Base-by-base conservation (phyloP, 2,797 vertebrate genomes). In the Acanthornis magna region DNA sequence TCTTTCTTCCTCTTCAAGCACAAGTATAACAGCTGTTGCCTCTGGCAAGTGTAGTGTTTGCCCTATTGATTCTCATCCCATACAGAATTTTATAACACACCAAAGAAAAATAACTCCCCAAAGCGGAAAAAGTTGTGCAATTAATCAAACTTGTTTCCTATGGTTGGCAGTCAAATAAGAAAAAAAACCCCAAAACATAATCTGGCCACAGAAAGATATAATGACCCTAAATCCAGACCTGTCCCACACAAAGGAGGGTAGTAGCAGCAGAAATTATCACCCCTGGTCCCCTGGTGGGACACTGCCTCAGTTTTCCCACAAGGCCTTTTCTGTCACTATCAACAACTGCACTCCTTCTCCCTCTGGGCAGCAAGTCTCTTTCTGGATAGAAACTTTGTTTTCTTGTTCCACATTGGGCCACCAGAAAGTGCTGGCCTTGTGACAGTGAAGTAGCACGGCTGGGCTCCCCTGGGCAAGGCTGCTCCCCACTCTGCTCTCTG, bases 381-480 rank as follows among this genome's bases (percentile, higher is more conserved):
- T 79, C 43, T 63, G 32, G 67, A 38, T 4, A 72, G 54, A 71
- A 82, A 48, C 22, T 27, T 60, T 47, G 58, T 60, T 67, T 61
- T 51, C 47, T 76, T 73, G 22, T 51, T 63, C 19, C 68, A 7
- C 57, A 11, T 0, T 18, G 30, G 70, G 27, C 36, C 32, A 62
- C 0, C 2, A 62, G 67, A 66, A 87, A 74, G 72, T 4, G 16
- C 21, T 5, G 0, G 1, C 54, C 79, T 34, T 23, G 47, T 29
- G 38, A 27, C 63, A 62, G 22, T 2, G 2, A 42, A 57, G 54
- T 0, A 0, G 36, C n/a, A 6, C 0, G 2, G 30, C 2, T 0
- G 4, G 53, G 55, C 34, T 82, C 8, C 10, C 17, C 34, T 0
- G 1, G 1, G 0, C 0, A 0, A 8, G 68, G 34, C 65, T 54